Evolutionary conservation across 2,888 invertebrate genomes (phyloP).

Genomic region (Parnassius orleans): DNA sequence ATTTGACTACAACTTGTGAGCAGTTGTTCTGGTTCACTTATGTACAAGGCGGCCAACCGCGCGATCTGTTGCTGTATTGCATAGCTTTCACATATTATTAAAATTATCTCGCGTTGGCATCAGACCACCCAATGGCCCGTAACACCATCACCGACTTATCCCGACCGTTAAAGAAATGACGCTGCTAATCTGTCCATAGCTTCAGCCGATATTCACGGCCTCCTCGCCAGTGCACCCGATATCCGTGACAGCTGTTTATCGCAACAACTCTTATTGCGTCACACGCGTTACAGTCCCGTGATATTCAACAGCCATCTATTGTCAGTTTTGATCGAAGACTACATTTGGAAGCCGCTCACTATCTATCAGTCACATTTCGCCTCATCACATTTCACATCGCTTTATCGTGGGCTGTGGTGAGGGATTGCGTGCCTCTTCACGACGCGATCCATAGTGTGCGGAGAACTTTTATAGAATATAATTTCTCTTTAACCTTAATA

Average conservation of each 20-base stretch:
- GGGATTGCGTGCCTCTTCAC: background rate
- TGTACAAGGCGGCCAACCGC: background rate
- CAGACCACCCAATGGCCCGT: background rate
- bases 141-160: constrained; percentile 4
- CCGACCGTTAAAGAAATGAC: background rate
- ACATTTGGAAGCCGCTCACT: too few species aligned
- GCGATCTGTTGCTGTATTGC: background rate
- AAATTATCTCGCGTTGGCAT: constrained; percentile 4
- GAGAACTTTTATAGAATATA: background rate
- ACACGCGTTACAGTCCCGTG: too few species aligned
- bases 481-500: background rate
- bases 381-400: constrained; percentile 1
- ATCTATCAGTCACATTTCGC: too few species aligned
- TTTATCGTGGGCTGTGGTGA: constrained; percentile 8
- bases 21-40: background rate
- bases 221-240: background rate
- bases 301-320: too few species aligned
- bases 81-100: constrained; percentile 2
- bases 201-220: background rate
- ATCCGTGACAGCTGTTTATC: background rate
- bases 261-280: too few species aligned
- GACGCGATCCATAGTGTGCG: background rate
- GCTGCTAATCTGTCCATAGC: background rate
- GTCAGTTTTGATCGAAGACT: too few species aligned
- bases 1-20: constrained; percentile 1